These are phyloP conservation scores for Epizoanthus rinbou DNA, from an alignment of 92 coral and sea anemone species.

Conservation along the genomic window DNA sequence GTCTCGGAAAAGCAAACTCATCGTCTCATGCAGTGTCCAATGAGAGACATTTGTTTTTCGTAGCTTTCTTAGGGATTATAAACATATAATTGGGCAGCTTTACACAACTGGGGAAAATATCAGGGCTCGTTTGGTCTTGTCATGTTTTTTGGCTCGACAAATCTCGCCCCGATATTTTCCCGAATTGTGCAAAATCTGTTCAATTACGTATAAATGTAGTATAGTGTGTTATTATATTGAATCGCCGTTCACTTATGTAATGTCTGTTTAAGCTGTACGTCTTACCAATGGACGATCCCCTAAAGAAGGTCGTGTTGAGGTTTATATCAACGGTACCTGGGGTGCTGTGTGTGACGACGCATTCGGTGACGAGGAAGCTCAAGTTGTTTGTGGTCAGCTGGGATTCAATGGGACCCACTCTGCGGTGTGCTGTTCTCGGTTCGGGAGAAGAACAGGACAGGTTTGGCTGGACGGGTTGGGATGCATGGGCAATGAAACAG, in stretches of 20 bases:
- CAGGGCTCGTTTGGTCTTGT: too few species aligned
- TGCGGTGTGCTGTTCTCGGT: constrained; percentile 11
- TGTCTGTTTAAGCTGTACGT: neutral
- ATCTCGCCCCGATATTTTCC: too few species aligned
- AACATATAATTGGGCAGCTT: too few species aligned
- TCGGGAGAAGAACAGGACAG: neutral
- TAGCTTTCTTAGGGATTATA: too few species aligned
- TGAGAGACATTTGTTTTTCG: too few species aligned
- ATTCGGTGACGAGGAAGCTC: neutral
- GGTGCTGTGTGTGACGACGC: neutral
- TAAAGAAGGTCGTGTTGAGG: constrained; percentile 30
- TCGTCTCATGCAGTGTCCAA: too few species aligned
- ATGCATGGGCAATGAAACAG: constrained; percentile 28
- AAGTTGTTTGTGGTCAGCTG: constrained; percentile 1
- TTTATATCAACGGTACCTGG: constrained; percentile 13
- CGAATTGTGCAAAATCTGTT: too few species aligned
- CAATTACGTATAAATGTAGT: too few species aligned
- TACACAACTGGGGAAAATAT: too few species aligned
- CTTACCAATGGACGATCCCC: neutral
- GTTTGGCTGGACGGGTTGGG: neutral
- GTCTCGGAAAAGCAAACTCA: too few species aligned
- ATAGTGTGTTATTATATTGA: neutral
- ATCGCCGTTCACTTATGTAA: neutral
- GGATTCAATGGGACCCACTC: constrained; percentile 16
- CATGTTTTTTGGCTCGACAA: too few species aligned